Evolutionary conservation across 2,113 vertebrate genomes (phyloP).

Genomic region (Prunella himalayana): DNA sequence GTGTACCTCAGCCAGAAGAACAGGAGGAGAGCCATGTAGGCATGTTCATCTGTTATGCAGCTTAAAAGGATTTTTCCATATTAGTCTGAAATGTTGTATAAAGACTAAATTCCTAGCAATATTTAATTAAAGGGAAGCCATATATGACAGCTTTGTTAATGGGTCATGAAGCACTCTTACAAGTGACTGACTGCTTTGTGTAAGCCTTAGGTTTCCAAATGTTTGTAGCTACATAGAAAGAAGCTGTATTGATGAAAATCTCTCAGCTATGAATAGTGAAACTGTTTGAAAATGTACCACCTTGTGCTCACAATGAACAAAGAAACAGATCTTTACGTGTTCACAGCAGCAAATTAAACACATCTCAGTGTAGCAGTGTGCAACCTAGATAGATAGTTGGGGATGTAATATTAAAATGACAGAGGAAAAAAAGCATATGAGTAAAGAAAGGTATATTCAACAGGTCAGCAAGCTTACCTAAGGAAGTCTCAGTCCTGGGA

Average conservation of each 20-base stretch:
- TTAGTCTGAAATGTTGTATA: neutral
- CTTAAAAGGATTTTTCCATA: conserved; percentile 10
- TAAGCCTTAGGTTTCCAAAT: neutral
- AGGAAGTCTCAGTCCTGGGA: neutral
- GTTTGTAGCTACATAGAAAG: neutral
- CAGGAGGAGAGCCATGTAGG: neutral
- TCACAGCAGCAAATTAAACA: neutral
- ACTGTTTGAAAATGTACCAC: neutral
- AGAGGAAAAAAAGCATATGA: neutral
- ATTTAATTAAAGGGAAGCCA: conserved; percentile 5
- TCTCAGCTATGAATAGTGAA: neutral
- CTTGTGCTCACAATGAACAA: neutral
- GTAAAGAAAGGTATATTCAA: neutral
- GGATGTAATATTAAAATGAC: neutral
- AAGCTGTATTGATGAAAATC: neutral
- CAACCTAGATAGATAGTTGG: neutral
- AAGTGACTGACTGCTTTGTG: neutral
- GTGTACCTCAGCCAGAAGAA: neutral
- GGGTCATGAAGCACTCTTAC: neutral
- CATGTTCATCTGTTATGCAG: neutral
- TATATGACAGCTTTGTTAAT: neutral
- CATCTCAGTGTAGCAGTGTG: neutral
- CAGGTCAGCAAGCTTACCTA: neutral
- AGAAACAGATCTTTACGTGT: neutral
- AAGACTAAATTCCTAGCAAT: neutral